Evolutionary conservation across 2,797 vertebrate species (phyloP), one percentile per base, ranked within the genome.

Genomic region (Acanthopagrus latus): DNA sequence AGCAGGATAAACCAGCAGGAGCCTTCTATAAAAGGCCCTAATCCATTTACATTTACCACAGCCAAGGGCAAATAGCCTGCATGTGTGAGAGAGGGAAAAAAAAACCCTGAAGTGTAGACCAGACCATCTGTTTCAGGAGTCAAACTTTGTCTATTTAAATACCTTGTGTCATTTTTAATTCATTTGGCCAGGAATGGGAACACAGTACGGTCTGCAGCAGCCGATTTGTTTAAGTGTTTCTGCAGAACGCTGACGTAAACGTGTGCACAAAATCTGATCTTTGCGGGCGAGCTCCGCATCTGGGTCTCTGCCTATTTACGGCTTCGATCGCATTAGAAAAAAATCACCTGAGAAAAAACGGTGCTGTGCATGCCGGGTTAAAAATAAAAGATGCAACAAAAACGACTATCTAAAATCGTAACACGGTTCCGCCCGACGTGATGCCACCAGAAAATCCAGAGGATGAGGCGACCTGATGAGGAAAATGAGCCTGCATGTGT

Each of bases 91-190:
- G 62, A 25, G 68, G 44, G 46, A 51, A 27, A 38, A 38, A 27
- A 33, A 58, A 70, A 67, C 63, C 62, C 64, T 56, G 75, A 81
- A 83, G 86, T 84, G 58, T 74, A 80, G 86, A 68, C 72, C 74
- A 67, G 72, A 74, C 82, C 91, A 93, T 93, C 92, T 93, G 91
- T 87, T 92, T 86, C 75, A 84, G 69, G 76, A 92, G 82, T 89
- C 85, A 85, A 81, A 88, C 54, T 60, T 72, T 60, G 79, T 83
- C 72, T 86, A 83, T 91, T 92, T 84, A 86, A 89, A 86, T 68
- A 76, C 71, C 74, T 67, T 54, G n/a, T 80, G 77, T 88, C 85
- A 84, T 83, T 88, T 88, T 81, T 56, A 78, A 87, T 91, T 86
- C 60, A 87, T 85, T 90, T 82, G 77, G 74, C 76, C 76, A 62